A percentile compares a stretch with the other conserved stretches of the same genome.
Evolutionary conservation across 92 coral and sea anemone species (phyloP).

Genomic region (Porites divaricata): DNA sequence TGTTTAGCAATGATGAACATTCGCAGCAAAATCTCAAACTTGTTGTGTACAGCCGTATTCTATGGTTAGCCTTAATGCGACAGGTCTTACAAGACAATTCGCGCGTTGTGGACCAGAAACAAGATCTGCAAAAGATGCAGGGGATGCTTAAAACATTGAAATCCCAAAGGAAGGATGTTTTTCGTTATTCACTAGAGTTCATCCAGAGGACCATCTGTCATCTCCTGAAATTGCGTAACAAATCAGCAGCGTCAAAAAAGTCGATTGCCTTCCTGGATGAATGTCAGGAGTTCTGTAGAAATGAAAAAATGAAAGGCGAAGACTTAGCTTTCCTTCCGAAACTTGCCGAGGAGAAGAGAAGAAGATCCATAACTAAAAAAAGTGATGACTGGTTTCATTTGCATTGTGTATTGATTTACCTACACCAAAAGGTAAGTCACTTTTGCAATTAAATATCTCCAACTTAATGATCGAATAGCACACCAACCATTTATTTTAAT

Average conservation of each 20-base stretch:
- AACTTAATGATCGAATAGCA: too few relatives aligned
- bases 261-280: neutral
- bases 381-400: neutral
- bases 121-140: neutral
- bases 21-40: conserved; percentile 10
- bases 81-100: neutral
- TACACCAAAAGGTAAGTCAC: conserved; percentile 31
- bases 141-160: neutral
- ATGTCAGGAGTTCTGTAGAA: conserved; percentile 2
- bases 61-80: neutral
- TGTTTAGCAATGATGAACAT: conserved; percentile 10
- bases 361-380: neutral
- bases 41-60: conserved; percentile 16
- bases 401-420: conserved; percentile 1
- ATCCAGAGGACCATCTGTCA: neutral
- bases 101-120: neutral
- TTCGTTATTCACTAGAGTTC: conserved; percentile 24
- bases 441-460: neutral
- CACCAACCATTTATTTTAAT: too few relatives aligned
- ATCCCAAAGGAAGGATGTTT: neutral
- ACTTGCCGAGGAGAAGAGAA: neutral
- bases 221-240: neutral
- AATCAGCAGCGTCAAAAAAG: neutral
- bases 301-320: neutral
- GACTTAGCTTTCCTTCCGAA: neutral